A percentile compares a stretch with the other conserved stretches of the same genome.
Conservation (phyloP, 2,113 vertebrate genomes). For the Callionymus lyra region DNA sequence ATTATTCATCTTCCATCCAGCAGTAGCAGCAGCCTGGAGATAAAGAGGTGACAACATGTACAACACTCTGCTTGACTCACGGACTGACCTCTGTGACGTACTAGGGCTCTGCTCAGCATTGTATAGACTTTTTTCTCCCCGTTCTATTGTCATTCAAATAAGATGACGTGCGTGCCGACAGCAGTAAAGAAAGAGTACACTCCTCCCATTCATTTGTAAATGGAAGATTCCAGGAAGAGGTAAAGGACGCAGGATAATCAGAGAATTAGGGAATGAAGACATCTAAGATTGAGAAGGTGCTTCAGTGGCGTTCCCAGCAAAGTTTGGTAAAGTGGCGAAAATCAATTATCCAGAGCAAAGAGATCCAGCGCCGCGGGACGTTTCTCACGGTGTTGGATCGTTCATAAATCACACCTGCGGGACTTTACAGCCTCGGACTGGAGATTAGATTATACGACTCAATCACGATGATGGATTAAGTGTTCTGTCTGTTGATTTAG, state of each 20-base stretch:
- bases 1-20: constrained; percentile 23
- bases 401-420: constrained; percentile 37
- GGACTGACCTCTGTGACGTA: constrained; percentile 37
- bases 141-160: constrained; percentile 49
- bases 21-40: constrained; percentile 6
- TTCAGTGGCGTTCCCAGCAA: constrained; percentile 36
- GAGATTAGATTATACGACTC: constrained; percentile 34
- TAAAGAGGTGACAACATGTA: constrained; percentile 16
- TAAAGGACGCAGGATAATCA: constrained; percentile 24
- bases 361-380: constrained; percentile 31
- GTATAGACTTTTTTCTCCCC: constrained; percentile 9
- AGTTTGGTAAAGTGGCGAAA: constrained; percentile 4
- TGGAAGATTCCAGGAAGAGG: constrained; percentile 46
- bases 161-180: constrained; percentile 34
- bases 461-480: constrained; percentile 10
- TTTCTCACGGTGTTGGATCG: constrained; percentile 51
- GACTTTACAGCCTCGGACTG: constrained; percentile 25
- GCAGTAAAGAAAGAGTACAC: constrained; percentile 42
- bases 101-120: constrained; percentile 25
- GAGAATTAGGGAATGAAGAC: constrained; percentile 26
- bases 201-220: constrained; percentile 27
- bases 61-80: constrained; percentile 28
- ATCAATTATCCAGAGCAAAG: constrained; percentile 14
- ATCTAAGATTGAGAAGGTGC: constrained; percentile 12
- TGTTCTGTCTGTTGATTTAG: constrained; percentile 7